These are phyloP conservation scores for Gila orcuttii DNA, from an alignment of 2,113 vertebrate species.

Conservation along the genomic window DNA sequence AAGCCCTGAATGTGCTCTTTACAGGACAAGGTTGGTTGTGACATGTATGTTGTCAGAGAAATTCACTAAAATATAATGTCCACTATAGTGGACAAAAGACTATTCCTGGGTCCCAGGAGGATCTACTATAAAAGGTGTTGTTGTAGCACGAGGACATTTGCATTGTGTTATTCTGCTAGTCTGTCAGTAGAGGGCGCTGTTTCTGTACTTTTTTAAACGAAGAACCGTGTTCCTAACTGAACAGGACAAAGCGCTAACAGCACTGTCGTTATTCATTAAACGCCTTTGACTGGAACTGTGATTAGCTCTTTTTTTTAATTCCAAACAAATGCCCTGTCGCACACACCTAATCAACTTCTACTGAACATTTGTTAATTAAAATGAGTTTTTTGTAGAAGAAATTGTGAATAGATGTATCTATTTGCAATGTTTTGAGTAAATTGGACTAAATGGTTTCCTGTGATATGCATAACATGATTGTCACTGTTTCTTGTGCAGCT, in stretches of 20 bases:
- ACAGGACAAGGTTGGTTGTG: too few relatives aligned
- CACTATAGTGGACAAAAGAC: too few relatives aligned
- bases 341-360: slow-evolving; percentile 5
- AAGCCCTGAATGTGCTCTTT: too few relatives aligned
- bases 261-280: slow-evolving; percentile 24
- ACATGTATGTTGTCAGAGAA: too few relatives aligned
- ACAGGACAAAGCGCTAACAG: slow-evolving; percentile 18
- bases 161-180: not conserved
- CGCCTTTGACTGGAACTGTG: not conserved
- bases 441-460: not conserved
- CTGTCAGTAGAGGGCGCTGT: not conserved
- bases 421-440: slow-evolving; percentile 4
- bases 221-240: not conserved
- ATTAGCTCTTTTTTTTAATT: slow-evolving; percentile 25
- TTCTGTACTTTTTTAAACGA: not conserved
- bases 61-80: too few relatives aligned
- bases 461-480: not conserved
- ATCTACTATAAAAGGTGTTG: not conserved
- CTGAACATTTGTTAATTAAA: not conserved
- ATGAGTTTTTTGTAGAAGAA: not conserved
- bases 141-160: not conserved
- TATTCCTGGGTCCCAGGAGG: too few relatives aligned
- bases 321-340: not conserved
- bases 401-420: slow-evolving; percentile 4
- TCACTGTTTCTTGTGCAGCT: not conserved